These are phyloP conservation scores for Aurelia sp. DNA, from an alignment of 30 jellyfish, hydroid and myxozoan genomes.

Conservation along the genomic window DNA sequence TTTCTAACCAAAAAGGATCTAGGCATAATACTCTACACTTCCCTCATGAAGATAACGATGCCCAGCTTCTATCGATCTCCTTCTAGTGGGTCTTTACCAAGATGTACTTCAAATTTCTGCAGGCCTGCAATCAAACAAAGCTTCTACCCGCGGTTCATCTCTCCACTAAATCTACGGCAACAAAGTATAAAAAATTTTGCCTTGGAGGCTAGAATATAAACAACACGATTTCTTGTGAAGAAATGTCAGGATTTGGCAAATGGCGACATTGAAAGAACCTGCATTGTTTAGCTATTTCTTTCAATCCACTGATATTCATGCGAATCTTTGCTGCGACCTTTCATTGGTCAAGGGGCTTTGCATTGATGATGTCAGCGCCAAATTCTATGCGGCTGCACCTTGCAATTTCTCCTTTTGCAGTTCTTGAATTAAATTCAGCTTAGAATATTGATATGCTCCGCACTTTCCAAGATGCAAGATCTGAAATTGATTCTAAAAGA, in stretches of 20 bases:
- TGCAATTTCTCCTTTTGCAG: too few relatives aligned
- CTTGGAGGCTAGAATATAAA: conserved; percentile 10
- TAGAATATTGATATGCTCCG: too few relatives aligned
- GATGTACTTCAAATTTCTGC: conserved; percentile 2
- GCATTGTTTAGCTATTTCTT: conserved; percentile 61
- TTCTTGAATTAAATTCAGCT: too few relatives aligned
- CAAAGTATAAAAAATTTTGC: too few relatives aligned
- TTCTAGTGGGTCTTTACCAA: background rate
- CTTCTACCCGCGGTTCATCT: conserved; percentile 7
- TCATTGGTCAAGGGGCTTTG: conserved; percentile 58
- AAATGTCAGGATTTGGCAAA: conserved; percentile 58
- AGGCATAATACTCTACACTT: conserved; percentile 76
- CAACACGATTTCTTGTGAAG: conserved; percentile 8
- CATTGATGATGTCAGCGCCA: conserved; percentile 61
- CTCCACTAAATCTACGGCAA: conserved; percentile 19
- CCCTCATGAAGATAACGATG: background rate
- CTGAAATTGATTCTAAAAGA: background rate
- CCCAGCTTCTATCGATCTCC: background rate
- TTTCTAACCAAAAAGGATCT: conserved; percentile 92
- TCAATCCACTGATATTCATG: conserved; percentile 60
- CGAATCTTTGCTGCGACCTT: conserved; percentile 69
- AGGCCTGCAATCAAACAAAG: background rate
- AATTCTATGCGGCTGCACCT: conserved; percentile 5
- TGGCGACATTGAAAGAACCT: conserved; percentile 74
- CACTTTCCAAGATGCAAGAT: too few relatives aligned